phyloP scores from a whole-genome alignment of 1,140 invertebrate genomes.

The Colletes latitarsis region DNA sequence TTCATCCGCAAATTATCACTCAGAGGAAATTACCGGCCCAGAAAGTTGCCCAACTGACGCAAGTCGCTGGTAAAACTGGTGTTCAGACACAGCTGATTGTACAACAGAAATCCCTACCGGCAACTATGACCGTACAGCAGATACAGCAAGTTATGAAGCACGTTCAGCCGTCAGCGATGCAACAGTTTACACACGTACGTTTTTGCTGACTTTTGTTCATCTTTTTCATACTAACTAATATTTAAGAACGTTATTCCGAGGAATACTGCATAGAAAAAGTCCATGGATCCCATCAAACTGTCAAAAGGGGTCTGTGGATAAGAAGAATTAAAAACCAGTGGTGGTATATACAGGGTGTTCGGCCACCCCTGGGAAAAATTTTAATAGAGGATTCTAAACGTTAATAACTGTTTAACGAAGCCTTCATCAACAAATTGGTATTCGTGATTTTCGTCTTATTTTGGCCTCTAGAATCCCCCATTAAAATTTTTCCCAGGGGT shows the following conservation, averaged over 20 bases:
- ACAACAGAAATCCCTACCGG: constrained; percentile 84
- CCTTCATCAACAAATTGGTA: too few species aligned
- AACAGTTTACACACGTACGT: constrained; percentile 81
- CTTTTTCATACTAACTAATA: background rate
- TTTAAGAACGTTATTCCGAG: constrained; percentile 8
- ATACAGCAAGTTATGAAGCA: constrained; percentile 89
- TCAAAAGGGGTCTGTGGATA: too few species aligned
- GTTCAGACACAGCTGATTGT: constrained; percentile 85
- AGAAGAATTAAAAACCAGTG: too few species aligned
- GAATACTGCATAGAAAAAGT: too few species aligned
- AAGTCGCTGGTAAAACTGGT: constrained; percentile 81
- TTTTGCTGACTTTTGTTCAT: constrained; percentile 26
- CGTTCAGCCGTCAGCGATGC: constrained; percentile 81
- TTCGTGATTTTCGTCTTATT: too few species aligned
- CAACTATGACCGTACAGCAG: constrained; percentile 88
- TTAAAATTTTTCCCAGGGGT: too few species aligned
- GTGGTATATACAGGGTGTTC: too few species aligned
- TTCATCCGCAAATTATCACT: constrained; percentile 85
- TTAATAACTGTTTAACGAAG: too few species aligned
- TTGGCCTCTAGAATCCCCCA: too few species aligned
- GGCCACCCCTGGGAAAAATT: too few species aligned
- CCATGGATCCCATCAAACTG: too few species aligned
- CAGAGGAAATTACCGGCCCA: constrained; percentile 84
- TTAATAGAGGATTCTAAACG: too few species aligned
- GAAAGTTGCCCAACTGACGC: constrained; percentile 84